Evolutionary conservation across 2,113 vertebrate species (phyloP), one percentile per base, ranked within the genome.

Genomic region (Emydocephalus ijimae): DNA sequence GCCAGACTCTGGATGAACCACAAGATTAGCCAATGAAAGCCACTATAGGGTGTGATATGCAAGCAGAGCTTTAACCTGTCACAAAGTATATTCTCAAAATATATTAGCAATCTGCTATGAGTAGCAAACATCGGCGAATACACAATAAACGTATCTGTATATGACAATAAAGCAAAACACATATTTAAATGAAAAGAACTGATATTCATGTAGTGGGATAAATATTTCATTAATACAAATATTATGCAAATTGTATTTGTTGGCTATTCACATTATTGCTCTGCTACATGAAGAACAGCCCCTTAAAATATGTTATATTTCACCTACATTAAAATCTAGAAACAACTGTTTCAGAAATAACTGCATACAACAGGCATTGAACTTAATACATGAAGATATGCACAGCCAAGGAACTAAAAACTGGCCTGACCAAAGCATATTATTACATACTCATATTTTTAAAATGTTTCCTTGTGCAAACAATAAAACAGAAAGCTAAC

Each of bases 231-330:
- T 96, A 96, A 97, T 97, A 98, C 96, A 98, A 97, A 97, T 97
- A 97, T 93, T 97, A 97, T 96, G 96, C 96, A 95, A 95, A 97
- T 93, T 97, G 95, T 96, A 97, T 96, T 95, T 96, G 93, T 57
- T 95, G 96, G 91, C 96, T 98, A 97, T 98, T 98, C 97, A 98
- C 97, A 97, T 98, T 98, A 98, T 98, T 98, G 98, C 97, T 98
- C 95, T 98, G 95, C 91, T 95, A 92, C 96, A 97, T 95, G 96
- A 95, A 88, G 95, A 97, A 96, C 94, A 94, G 95, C 93, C 96
- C 97, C 95, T 95, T 96, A 96, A 96, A 92, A 95, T 95, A 97
- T 90, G 95, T 88, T 93, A 95, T 95, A 96, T 96, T 91, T 94
- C 95, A 92, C 93, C 94, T 96, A 94, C 61, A 92, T 91, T 96